These are phyloP conservation scores for Lamprotornis superbus DNA, from an alignment of 2,113 vertebrate genomes.

Conservation along the genomic window DNA sequence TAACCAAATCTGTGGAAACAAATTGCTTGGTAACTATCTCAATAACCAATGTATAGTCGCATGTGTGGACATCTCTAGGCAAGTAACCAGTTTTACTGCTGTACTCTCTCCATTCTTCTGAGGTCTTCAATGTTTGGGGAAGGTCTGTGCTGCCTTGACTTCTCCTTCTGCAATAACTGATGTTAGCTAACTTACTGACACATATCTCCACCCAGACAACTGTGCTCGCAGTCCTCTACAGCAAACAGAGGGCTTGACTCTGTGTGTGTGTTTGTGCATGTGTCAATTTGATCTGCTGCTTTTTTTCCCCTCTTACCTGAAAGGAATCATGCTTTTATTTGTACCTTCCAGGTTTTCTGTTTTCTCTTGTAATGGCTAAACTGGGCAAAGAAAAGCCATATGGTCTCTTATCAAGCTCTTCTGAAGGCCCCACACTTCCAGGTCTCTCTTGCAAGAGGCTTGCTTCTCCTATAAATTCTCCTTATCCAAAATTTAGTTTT, in stretches of 20 bases:
- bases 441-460: constrained; percentile 29
- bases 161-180: constrained; percentile 37
- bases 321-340: background rate
- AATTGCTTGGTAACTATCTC: constrained; percentile 58
- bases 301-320: background rate
- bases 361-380: constrained; percentile 26
- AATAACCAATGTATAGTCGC: constrained; percentile 71
- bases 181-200: constrained; percentile 47
- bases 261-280: background rate
- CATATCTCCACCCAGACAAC: constrained; percentile 14
- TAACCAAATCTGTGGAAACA: constrained; percentile 67
- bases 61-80: constrained; percentile 74
- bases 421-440: background rate
- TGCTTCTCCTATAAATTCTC: constrained; percentile 19
- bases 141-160: constrained; percentile 46
- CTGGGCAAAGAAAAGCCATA: background rate
- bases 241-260: background rate
- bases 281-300: background rate
- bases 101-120: constrained; percentile 52
- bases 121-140: constrained; percentile 45
- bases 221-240: background rate
- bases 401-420: constrained; percentile 21
- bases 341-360: background rate
- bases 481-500: background rate
- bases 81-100: constrained; percentile 73